Conservation (phyloP, 2,797 vertebrate genomes). For the Gouania willdenowi region DNA sequence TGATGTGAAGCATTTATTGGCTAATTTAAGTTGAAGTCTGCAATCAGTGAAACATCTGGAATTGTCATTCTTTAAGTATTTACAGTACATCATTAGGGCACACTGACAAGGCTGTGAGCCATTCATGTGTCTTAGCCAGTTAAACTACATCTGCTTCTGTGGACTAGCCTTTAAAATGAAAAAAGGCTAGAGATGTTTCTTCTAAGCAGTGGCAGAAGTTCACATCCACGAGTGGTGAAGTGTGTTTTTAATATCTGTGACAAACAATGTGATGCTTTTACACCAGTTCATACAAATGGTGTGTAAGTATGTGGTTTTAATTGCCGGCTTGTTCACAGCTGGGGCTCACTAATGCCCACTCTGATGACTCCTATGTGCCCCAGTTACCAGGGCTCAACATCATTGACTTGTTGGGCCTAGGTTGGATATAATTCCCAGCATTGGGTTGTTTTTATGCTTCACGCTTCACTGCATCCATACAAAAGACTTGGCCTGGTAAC, state of each 20-base stretch:
- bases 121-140: conserved; percentile 20
- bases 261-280: conserved; percentile 6
- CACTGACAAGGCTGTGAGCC: conserved; percentile 7
- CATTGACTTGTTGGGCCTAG: conserved; percentile 26
- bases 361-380: conserved; percentile 30
- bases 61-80: conserved; percentile 27
- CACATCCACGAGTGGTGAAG: background rate
- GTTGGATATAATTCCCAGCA: conserved; percentile 30
- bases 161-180: conserved; percentile 9
- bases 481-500: conserved; percentile 66
- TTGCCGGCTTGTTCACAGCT: conserved; percentile 27
- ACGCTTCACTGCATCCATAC: conserved; percentile 62
- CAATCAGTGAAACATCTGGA: conserved; percentile 19
- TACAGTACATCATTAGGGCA: conserved; percentile 2
- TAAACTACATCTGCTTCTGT: background rate
- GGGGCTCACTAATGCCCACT: conserved; percentile 37
- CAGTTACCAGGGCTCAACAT: conserved; percentile 46
- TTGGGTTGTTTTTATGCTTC: conserved; percentile 61
- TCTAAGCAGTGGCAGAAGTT: conserved; percentile 16
- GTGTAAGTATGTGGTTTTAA: conserved; percentile 26
- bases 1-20: background rate
- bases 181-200: conserved; percentile 11
- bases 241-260: background rate
- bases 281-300: conserved; percentile 10
- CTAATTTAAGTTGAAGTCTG: conserved; percentile 17